A percentile compares a stretch with the other conserved stretches of the same genome.
phyloP scores from a whole-genome alignment of 2,888 invertebrate species.

The Priapulus caudatus region DNA sequence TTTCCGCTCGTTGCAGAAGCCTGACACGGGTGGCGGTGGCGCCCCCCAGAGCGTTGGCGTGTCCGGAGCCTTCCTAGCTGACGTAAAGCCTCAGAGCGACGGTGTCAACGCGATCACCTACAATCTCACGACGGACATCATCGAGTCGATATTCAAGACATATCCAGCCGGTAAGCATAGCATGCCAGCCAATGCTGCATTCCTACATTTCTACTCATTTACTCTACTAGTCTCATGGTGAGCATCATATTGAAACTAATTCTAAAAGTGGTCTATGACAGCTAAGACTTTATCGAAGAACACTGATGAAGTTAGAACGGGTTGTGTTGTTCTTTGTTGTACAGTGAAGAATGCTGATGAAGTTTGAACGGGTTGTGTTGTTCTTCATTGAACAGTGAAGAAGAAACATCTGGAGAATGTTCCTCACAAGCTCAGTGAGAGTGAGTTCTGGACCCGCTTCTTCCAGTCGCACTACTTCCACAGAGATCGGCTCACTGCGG shows the following conservation, averaged over 20 bases:
- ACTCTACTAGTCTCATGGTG: not conserved
- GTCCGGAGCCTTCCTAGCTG: slow-evolving; percentile 60
- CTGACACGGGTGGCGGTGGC: no score
- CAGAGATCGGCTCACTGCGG: slow-evolving; percentile 50
- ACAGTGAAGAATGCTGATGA: no score
- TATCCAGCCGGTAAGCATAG: slow-evolving; percentile 65
- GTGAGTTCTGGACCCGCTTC: slow-evolving; percentile 98
- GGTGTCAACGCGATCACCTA: slow-evolving; percentile 93
- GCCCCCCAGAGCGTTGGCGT: slow-evolving; percentile 80
- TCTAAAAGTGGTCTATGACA: not conserved
- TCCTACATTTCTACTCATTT: no score
- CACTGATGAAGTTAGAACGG: no score
- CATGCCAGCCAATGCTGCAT: no score
- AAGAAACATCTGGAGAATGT: slow-evolving; percentile 93
- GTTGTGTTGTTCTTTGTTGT: no score
- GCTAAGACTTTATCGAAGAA: no score
- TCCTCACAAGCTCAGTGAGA: slow-evolving; percentile 83
- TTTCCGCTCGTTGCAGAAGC: no score
- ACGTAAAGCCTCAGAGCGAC: slow-evolving; percentile 91
- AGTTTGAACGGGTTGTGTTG: no score
- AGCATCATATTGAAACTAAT: not conserved
- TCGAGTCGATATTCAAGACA: slow-evolving; percentile 95
- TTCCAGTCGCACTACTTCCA: slow-evolving; percentile 93
- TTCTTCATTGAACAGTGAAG: no score
- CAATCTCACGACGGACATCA: slow-evolving; percentile 90